Evolutionary conservation across 2,797 vertebrate genomes (phyloP), one percentile per base, ranked within the genome.

Genomic region (Chiropotes sagulatus): DNA sequence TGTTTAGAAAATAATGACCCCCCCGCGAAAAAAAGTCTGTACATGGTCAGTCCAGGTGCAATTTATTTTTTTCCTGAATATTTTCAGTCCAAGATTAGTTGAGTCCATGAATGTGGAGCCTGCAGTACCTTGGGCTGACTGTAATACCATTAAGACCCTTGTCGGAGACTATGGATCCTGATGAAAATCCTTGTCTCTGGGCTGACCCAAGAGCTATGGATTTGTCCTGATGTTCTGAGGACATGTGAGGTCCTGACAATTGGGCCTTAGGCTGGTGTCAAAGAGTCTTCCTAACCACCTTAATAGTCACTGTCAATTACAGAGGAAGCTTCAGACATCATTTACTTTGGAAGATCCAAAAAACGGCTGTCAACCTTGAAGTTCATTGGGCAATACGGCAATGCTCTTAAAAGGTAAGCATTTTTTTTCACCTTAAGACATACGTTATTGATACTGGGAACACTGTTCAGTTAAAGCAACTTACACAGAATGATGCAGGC

Each of bases 331-430:
- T 98, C 97, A 73, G 6, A 98, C 93, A 98, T 98, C 14, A 98
- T 98, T 97, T 98, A 97, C 96, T 97, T 98, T 94, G 98, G 97
- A 97, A 97, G 96, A 52, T 98, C 98, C 92, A 98, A 96, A 96
- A 98, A 98, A 96, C 64, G 17, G 2, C 81, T 61, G 14, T 76
- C 96, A 20, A 39, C 44, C 36, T 97, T 94, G 70, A 94, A 79
- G 50, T 96, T 98, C 83, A 98, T 98, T 97, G 98, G 98, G 39
- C 96, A 50, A 41, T 98, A 98, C 93, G 98, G 98, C 83, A 98
- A 98, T 24, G 98, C 98, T 61, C 98, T 97, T 67, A 98, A 98
- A 92, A 98, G 97, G 97, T 98, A 96, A 97, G 96, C 12, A 88
- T 90, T 54, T 94, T 91, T 96, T 83, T 82, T 61, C 33, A 79